Evolutionary conservation across 2,797 vertebrate genomes (phyloP).

Genomic region (Coluber constrictor): DNA sequence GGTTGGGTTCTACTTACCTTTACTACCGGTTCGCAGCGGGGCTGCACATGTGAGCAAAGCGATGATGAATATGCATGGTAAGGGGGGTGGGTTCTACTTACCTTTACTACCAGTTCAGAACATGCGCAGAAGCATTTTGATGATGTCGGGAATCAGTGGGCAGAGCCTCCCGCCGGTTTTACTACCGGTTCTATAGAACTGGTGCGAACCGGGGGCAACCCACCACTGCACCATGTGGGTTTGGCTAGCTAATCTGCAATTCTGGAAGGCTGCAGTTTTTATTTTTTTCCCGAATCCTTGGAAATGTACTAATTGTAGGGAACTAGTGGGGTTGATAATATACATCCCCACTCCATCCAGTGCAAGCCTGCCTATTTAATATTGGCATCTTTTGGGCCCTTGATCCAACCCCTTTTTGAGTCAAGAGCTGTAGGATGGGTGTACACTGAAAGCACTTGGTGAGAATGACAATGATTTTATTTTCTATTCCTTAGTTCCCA

Average conservation of each 20-base stretch:
- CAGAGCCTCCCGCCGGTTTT: no score
- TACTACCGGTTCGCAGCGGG: no score
- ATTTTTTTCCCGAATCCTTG: neutral
- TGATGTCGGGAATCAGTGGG: no score
- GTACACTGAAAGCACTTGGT: neutral
- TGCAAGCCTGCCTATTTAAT: neutral
- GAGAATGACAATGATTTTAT: neutral
- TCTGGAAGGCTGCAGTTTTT: neutral
- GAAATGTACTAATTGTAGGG: neutral
- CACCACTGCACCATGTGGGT: conserved; percentile 23
- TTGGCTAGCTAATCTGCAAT: neutral
- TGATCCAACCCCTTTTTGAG: neutral
- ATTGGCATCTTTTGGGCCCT: neutral
- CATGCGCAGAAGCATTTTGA: no score
- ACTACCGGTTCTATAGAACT: no score
- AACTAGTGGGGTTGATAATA: neutral
- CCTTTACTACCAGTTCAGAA: no score
- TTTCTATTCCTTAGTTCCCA: neutral
- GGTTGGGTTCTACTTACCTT: no score
- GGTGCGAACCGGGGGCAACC: no score
- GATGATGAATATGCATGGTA: no score
- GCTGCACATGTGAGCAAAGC: no score
- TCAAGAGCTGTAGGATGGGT: neutral
- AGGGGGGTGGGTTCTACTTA: no score
- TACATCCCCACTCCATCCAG: neutral